These are phyloP conservation scores for Noctua pronuba DNA, from an alignment of 2,888 invertebrate species.

Conservation along the genomic window DNA sequence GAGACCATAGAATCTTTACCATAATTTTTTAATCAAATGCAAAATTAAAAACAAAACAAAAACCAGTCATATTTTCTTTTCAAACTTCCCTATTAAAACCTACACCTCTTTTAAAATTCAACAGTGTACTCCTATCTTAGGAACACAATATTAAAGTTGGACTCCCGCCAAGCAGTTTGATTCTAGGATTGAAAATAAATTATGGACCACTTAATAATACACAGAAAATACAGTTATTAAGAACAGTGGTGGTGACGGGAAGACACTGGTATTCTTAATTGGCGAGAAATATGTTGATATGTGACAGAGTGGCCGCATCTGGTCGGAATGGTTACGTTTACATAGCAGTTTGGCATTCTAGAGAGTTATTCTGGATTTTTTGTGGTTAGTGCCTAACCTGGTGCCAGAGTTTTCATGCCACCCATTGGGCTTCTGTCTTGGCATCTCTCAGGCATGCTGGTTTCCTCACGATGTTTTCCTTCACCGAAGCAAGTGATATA, in stretches of 20 bases:
- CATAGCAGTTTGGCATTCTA: not conserved
- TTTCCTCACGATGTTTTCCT: no score
- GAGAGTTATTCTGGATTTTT: not conserved
- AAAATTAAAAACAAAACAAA: not conserved
- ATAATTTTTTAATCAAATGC: not conserved
- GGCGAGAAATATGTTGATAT: slow-evolving; percentile 36
- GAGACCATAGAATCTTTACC: not conserved
- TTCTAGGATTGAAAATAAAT: slow-evolving; percentile 61
- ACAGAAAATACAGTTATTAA: slow-evolving; percentile 26
- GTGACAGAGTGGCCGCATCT: slow-evolving; percentile 8
- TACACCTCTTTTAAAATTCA: slow-evolving; percentile 30
- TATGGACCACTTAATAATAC: slow-evolving; percentile 52
- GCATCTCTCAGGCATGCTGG: no score
- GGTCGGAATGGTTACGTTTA: not conserved
- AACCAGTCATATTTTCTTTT: not conserved
- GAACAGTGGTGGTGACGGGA: slow-evolving; percentile 34
- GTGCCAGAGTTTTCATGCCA: no score
- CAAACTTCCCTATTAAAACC: not conserved
- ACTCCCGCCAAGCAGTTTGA: slow-evolving; percentile 37
- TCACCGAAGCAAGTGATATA: no score
- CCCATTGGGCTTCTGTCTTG: no score
- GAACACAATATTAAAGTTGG: slow-evolving; percentile 46
- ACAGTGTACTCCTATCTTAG: slow-evolving; percentile 46
- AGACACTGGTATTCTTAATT: slow-evolving; percentile 44
- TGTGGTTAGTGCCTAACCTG: no score